Evolutionary conservation across 2,797 vertebrate species (phyloP), one percentile per base, ranked within the genome.

Genomic region (Hybognathus amarus): DNA sequence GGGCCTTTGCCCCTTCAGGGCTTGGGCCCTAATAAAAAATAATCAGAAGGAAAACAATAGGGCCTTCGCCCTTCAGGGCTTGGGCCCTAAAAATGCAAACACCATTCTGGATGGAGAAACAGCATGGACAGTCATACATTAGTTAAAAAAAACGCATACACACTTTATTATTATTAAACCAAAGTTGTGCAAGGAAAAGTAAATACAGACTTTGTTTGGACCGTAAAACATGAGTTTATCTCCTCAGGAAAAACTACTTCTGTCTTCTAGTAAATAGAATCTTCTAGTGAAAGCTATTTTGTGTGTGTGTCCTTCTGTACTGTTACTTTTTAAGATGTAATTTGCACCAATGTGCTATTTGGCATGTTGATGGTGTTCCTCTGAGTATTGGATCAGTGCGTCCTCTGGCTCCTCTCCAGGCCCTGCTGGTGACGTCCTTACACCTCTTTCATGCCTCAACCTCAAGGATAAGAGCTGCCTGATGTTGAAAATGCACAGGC

Each of bases 391-490:
- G 56, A 69, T 42, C 27, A 75, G 30, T 30, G 9, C 5, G 45
- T 83, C 50, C 50, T 77, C 17, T 36, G 15, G 69, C 36, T 45
- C 73, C 6, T 77, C 63, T 68, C 38, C 73, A 67, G 73, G 70
- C 59, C 24, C 73, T 9, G 4, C n/a, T 30, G 38, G 11, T 83
- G 82, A 77, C 9, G 82, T 70, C 67, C 27, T 89, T 89, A 90
- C 92, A 90, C 89, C 88, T 94, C 76, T 78, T 90, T 91, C 69
- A 63, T 87, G 89, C 75, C 85, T 87, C 91, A 92, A 94, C 93
- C 92, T 94, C 93, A 92, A 92, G 92, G 92, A 92, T 94, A 93
- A 94, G 93, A 93, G 91, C 87, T 86, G 90, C 91, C 90, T 91
- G 90, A 90, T 92, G 92, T 91, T 91, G 79, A 52, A 87, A 88